Percentiles rank a stretch among this genome's conserved stretches.
phyloP scores from a whole-genome alignment of 2,113 vertebrate genomes.

The Mus spicilegus region DNA sequence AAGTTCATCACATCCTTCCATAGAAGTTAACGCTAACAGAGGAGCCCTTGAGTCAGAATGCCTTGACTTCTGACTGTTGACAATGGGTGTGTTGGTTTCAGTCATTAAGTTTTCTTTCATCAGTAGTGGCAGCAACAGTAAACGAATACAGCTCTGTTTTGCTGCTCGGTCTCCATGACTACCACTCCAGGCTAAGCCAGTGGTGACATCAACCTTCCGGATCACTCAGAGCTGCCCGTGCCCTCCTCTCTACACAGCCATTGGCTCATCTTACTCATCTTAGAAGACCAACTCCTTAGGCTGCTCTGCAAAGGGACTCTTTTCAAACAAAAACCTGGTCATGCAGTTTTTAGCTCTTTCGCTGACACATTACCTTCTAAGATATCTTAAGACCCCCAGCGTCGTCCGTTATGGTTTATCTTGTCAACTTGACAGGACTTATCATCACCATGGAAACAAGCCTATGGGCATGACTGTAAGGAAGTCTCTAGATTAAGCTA shows the following conservation, averaged over 20 bases:
- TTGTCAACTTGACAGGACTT: neutral
- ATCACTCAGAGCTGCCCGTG: neutral
- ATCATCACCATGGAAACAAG: neutral
- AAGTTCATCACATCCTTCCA: neutral
- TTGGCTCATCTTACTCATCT: neutral
- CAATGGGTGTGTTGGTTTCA: too few species aligned
- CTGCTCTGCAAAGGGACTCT: neutral
- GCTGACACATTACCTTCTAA: neutral
- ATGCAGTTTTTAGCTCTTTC: neutral
- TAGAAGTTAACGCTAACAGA: neutral
- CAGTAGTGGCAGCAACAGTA: neutral
- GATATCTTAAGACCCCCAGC: neutral
- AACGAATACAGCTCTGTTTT: neutral
- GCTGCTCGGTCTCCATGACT: neutral
- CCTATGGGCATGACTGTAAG: neutral
- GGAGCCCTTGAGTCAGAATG: neutral
- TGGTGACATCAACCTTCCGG: fast-evolving
- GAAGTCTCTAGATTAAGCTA: neutral
- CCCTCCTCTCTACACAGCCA: neutral
- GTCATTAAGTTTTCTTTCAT: neutral
- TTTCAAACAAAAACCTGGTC: neutral
- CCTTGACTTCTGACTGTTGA: neutral
- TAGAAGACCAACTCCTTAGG: neutral
- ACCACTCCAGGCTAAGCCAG: neutral
- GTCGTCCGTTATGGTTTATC: neutral